These are phyloP conservation scores for Oostethus manadensis DNA, from an alignment of 2,113 vertebrate species.

Conservation along the genomic window DNA sequence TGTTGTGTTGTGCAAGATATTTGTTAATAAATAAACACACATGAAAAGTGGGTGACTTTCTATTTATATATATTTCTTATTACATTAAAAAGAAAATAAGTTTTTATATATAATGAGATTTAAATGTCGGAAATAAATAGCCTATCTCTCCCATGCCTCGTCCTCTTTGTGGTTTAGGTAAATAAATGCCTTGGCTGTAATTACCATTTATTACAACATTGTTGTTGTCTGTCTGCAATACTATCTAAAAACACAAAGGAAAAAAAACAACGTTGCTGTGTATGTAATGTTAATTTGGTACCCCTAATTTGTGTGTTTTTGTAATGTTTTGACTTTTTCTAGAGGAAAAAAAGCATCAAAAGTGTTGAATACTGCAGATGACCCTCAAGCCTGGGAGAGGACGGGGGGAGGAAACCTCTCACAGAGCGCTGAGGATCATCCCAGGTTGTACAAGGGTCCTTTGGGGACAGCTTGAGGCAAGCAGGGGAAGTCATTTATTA, in stretches of 20 bases:
- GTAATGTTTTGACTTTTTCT: background rate
- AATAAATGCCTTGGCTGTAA: no score
- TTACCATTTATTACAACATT: no score
- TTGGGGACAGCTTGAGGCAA: constrained; percentile 26
- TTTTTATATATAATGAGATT: no score
- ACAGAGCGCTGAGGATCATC: constrained; percentile 18
- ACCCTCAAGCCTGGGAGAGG: constrained; percentile 16
- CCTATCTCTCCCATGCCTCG: no score
- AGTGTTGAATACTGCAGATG: constrained; percentile 14
- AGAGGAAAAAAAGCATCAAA: background rate
- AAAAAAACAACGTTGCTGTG: background rate
- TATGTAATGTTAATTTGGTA: background rate
- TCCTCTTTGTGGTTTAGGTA: no score
- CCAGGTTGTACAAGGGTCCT: constrained; percentile 32
- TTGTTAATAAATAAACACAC: no score
- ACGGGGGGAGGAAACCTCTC: background rate
- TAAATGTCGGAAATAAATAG: no score
- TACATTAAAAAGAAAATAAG: no score
- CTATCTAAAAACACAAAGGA: background rate
- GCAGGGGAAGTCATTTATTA: constrained; percentile 38
- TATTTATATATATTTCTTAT: no score
- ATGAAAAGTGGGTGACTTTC: no score
- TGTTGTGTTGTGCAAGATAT: no score
- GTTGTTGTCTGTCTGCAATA: no score
- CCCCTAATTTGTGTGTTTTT: background rate